phyloP scores from a whole-genome alignment of 2,888 invertebrate species.

The Mythimna vitellina region DNA sequence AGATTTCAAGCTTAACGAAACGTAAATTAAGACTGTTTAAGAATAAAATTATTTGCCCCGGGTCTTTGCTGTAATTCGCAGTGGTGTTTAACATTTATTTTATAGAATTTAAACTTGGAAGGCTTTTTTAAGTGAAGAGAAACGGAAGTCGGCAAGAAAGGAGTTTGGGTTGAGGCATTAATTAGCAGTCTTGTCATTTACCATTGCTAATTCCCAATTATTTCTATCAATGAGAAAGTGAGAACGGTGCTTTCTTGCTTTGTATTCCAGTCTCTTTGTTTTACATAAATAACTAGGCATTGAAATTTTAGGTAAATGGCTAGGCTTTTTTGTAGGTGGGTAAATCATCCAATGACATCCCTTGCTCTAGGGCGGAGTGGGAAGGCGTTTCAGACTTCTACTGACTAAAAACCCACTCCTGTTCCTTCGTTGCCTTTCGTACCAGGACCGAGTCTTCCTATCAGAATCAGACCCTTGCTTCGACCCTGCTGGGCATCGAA shows the following conservation, averaged over 20 bases:
- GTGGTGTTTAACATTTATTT: constrained; percentile 24
- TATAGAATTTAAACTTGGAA: constrained; percentile 29
- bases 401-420: too few relatives aligned
- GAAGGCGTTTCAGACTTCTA: too few relatives aligned
- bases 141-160: not conserved
- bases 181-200: constrained; percentile 22
- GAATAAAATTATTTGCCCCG: constrained; percentile 43
- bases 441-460: too few relatives aligned
- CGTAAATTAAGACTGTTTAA: constrained; percentile 44
- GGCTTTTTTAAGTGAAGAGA: constrained; percentile 3
- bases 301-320: too few relatives aligned
- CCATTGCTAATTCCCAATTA: constrained; percentile 4
- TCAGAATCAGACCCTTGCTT: too few relatives aligned
- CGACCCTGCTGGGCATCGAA: too few relatives aligned
- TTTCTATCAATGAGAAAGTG: constrained; percentile 9
- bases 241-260: not conserved
- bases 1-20: constrained; percentile 46
- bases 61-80: constrained; percentile 17
- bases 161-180: not conserved
- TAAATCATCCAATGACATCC: too few relatives aligned
- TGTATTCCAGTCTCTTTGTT: not conserved
- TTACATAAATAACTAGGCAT: not conserved
- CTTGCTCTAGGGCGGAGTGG: too few relatives aligned
- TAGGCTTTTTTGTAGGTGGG: too few relatives aligned
- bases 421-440: too few relatives aligned